Evolutionary conservation across 2,888 invertebrate genomes (phyloP), one percentile per base, ranked within the genome.

Genomic region (Dynastes grantii): DNA sequence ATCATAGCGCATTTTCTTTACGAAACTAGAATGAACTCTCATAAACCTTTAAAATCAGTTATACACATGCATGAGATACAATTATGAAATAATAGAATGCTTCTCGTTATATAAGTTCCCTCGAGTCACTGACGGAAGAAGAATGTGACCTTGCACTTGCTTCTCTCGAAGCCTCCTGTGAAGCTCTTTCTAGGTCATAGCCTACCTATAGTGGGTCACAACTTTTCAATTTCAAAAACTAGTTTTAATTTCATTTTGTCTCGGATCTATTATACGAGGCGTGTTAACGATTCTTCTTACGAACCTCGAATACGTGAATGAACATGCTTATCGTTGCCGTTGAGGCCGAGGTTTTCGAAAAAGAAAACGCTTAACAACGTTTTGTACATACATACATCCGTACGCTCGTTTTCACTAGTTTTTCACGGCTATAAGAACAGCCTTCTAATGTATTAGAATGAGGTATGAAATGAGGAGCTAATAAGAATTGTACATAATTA

Each of bases 171-270:
- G 61, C 64, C 78, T 64, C 63, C 16, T 22, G 37, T 67, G 71
- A 64, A 64, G 45, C 64, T 77, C 78, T 82, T 84, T 83, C 81
- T 84, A 81, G 83, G 84, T 83, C 83, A 83, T 67, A 76, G 79
- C 78, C 61, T 70, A 76, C 75, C 63, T 80, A 82, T 81, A 83
- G 79, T 83, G 83, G 83, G 83, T 83, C 82, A 81, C 76, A 77
- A 83, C 84, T 84, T 85, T 85, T 85, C 85, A 84, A 85, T 86
- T 86, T 86, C 85, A 85, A 85, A 77, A 85, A 85, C 85, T 85
- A 85, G 85, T 85, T 86, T 86, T 86, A 84, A 85, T 86, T 86
- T 86, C 85, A 84, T 85, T 85, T 83, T 40, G 51, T 51, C 70
- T 63, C 76, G 45, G 22, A 67, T 55, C 45, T 53, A 51, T 53